Percentiles rank a stretch among this genome's conserved stretches.
Evolutionary conservation across 2,113 vertebrate genomes (phyloP).

Genomic region (Ancistrus triradiatus): DNA sequence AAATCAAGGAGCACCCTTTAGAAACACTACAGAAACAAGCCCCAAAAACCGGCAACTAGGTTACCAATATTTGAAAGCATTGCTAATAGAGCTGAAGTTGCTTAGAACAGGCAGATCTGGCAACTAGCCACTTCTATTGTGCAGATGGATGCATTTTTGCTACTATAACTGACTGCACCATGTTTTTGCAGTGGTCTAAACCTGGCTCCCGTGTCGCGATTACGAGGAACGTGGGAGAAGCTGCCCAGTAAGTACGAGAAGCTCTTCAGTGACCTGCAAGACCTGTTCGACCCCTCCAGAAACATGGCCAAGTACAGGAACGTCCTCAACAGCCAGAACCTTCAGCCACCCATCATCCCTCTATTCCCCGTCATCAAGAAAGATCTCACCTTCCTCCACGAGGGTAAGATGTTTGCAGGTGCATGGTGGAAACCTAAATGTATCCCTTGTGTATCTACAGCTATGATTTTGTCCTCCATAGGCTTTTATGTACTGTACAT

Average conservation of each 20-base stretch:
- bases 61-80: too few relatives aligned
- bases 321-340: conserved; percentile 93
- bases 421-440: too few relatives aligned
- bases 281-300: conserved; percentile 96
- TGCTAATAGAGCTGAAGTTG: too few relatives aligned
- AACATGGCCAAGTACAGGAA: conserved; percentile 99
- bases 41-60: too few relatives aligned
- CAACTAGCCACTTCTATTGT: too few relatives aligned
- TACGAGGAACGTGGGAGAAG: conserved; percentile 97
- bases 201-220: conserved; percentile 89
- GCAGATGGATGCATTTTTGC: too few relatives aligned
- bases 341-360: conserved; percentile 95
- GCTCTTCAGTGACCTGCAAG: conserved; percentile 95
- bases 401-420: conserved; percentile 71
- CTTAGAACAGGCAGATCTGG: too few relatives aligned
- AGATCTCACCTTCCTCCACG: conserved; percentile 96
- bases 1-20: too few relatives aligned
- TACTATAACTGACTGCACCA: too few relatives aligned
- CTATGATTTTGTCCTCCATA: background rate
- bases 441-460: too few relatives aligned
- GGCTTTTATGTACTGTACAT: too few relatives aligned
- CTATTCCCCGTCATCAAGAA: conserved; percentile 98
- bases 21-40: too few relatives aligned
- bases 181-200: conserved; percentile 81
- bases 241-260: conserved; percentile 98